Conservation (phyloP, 2,888 invertebrate genomes). For the Apamea crenata region DNA sequence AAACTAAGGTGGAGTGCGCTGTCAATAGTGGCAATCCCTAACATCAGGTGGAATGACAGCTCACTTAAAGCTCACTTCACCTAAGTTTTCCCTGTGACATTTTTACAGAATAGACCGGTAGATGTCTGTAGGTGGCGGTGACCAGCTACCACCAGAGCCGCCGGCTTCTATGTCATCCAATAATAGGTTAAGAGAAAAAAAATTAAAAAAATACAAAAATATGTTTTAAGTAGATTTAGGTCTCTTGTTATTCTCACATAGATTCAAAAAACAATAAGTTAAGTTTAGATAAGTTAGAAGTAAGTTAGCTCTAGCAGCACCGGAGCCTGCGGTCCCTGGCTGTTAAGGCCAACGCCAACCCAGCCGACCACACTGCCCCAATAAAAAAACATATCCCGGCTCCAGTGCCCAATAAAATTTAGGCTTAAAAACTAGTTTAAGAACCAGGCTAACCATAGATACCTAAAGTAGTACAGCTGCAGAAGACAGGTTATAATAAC, state of each 20-base stretch:
- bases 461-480: slow-evolving; percentile 9
- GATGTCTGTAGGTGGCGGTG: slow-evolving; percentile 2
- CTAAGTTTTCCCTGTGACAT: neutral
- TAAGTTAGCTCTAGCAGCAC: slow-evolving; percentile 34
- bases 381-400: neutral
- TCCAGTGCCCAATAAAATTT: slow-evolving; percentile 1
- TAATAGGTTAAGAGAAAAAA: slow-evolving; percentile 22
- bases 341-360: neutral
- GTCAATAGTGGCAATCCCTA: neutral
- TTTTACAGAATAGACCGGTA: no score
- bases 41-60: neutral
- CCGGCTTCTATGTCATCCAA: neutral
- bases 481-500: slow-evolving; percentile 18
- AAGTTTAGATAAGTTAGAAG: neutral
- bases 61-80: neutral
- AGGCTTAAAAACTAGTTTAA: slow-evolving; percentile 11
- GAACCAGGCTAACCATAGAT: slow-evolving; percentile 3
- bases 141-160: neutral
- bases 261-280: slow-evolving; percentile 13
- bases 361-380: neutral
- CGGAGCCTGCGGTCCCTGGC: slow-evolving; percentile 3
- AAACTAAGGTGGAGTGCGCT: neutral
- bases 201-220: slow-evolving; percentile 22
- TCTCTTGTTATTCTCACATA: slow-evolving; percentile 35
- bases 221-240: slow-evolving; percentile 34